These are phyloP conservation scores for Musca domestica DNA, from an alignment of 1,140 invertebrate species.

Conservation along the genomic window DNA sequence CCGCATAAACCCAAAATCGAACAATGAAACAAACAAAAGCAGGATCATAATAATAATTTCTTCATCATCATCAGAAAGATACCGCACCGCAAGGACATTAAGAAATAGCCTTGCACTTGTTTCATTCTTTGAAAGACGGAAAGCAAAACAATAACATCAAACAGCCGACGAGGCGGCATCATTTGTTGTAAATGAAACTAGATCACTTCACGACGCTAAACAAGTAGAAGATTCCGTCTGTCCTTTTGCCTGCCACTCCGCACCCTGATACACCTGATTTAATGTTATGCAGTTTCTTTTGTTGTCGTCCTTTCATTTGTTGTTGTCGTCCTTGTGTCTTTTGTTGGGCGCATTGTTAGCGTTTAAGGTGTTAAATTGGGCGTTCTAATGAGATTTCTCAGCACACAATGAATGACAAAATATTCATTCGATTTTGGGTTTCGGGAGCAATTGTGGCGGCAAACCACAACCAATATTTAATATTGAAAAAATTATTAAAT, in stretches of 20 bases:
- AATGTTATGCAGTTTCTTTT: neutral
- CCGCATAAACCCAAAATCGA: no score
- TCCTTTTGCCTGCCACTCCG: neutral
- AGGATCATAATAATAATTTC: no score
- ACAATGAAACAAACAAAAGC: no score
- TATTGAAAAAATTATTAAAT: neutral
- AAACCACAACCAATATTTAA: neutral
- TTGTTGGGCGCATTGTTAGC: conserved; percentile 15
- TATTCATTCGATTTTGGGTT: no score
- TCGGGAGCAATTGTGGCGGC: neutral
- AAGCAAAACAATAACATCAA: conserved; percentile 4
- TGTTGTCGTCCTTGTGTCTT: neutral
- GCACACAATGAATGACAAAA: conserved; percentile 5
- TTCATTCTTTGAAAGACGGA: neutral
- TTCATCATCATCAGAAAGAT: no score
- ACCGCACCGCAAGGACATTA: conserved; percentile 7
- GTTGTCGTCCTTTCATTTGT: neutral
- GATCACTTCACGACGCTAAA: neutral
- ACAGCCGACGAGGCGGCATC: neutral
- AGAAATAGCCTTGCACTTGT: conserved; percentile 2
- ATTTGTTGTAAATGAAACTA: neutral
- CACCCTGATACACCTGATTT: conserved; percentile 8
- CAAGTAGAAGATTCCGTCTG: neutral
- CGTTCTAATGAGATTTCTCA: conserved; percentile 50
- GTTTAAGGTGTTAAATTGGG: conserved; percentile 50